Evolutionary conservation across 2,888 invertebrate genomes (phyloP).

Genomic region (Epistrophe eligans): DNA sequence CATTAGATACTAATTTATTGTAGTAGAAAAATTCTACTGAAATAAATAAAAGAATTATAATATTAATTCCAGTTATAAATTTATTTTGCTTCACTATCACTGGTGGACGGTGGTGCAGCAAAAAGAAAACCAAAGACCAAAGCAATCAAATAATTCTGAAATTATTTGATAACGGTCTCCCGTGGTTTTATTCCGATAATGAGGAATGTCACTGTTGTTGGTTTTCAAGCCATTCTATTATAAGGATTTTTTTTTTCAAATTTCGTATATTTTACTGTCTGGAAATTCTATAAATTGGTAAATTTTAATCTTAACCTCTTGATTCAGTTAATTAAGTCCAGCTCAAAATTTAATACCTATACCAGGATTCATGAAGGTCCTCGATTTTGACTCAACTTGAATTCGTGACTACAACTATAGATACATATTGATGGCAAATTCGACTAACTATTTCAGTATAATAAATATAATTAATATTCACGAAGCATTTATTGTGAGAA

Average conservation of each 20-base stretch:
- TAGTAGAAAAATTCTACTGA: no score
- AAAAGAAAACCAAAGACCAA: no score
- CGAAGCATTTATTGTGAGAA: not conserved
- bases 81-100: no score
- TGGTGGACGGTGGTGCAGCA: no score
- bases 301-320: constrained; percentile 42
- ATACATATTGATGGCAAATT: not conserved
- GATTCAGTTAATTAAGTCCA: constrained; percentile 43
- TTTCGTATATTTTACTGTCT: constrained; percentile 20
- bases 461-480: not conserved
- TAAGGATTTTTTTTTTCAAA: constrained; percentile 13
- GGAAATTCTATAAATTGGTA: constrained; percentile 35
- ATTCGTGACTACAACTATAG: constrained; percentile 53
- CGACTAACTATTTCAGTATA: constrained; percentile 5
- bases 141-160: constrained; percentile 11
- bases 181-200: constrained; percentile 44
- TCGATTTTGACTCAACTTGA: constrained; percentile 58
- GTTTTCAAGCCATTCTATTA: not conserved
- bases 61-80: no score
- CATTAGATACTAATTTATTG: no score
- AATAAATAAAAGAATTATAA: no score
- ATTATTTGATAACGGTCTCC: constrained; percentile 36
- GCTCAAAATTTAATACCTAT: constrained; percentile 15
- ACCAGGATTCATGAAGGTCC: constrained; percentile 24
- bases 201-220: constrained; percentile 37